Evolutionary conservation across 2,797 vertebrate species (phyloP).

Genomic region (Alca torda): DNA sequence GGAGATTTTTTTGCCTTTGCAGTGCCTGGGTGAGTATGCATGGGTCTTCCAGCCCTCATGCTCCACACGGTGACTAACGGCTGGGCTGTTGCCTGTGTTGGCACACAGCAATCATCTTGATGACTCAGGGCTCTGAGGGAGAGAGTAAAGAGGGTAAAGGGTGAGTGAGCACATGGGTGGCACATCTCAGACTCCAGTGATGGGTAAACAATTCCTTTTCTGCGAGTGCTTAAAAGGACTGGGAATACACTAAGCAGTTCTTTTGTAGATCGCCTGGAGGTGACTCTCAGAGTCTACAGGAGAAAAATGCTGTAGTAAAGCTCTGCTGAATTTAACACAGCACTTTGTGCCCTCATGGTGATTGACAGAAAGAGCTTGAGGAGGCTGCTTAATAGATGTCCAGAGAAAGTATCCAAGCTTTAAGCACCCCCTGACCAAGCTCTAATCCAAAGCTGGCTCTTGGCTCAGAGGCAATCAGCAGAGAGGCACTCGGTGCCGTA

Average conservation of each 20-base stretch:
- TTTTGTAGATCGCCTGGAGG: neutral
- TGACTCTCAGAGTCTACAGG: neutral
- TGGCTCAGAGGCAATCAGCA: neutral
- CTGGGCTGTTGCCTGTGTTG: neutral
- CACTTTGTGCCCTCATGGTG: neutral
- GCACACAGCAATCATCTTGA: neutral
- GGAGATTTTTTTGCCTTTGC: neutral
- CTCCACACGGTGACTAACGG: neutral
- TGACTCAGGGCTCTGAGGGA: neutral
- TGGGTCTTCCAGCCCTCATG: neutral
- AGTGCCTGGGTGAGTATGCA: neutral
- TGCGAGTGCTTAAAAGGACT: neutral
- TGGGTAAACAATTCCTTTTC: neutral
- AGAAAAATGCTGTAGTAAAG: neutral
- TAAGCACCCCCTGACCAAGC: neutral
- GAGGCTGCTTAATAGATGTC: neutral
- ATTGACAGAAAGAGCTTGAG: neutral
- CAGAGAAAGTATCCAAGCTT: neutral
- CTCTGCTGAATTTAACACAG: neutral
- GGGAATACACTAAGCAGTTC: neutral
- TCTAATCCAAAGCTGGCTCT: neutral
- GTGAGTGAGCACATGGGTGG: neutral
- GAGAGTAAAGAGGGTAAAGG: neutral
- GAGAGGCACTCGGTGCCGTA: rapidly evolving
- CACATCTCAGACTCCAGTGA: neutral